Evolutionary conservation across 2,888 invertebrate genomes (phyloP), one percentile per base, ranked within the genome.

Genomic region (Cosmopolites sordidus): DNA sequence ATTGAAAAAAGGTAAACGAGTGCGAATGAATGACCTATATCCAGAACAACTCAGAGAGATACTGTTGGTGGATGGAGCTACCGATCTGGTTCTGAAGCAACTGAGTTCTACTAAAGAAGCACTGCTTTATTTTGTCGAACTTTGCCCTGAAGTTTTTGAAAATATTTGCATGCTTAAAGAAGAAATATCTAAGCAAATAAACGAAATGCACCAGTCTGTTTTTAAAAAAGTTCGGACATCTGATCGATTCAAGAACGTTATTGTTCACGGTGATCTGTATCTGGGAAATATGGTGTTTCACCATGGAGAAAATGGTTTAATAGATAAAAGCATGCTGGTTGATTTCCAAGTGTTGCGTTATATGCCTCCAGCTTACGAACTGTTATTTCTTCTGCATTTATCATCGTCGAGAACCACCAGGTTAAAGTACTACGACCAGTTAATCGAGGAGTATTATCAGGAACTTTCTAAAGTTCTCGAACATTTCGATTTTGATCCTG

Each of bases 351-450:
- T 63, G 1, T 58, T 64, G 8, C 56, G 68, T 29, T 86, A 82
- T 66, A 79, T 80, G 14, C 83, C 86, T 0, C 82, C 83, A 0
- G 79, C 81, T 16, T 75, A 82, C 27, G 87, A 87, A 63, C 72
- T 83, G 1, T 76, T 80, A 67, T 53, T 56, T 30, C 56, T 66
- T 16, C 41, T 68, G 15, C 62, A 62, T 41, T 39, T 62, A 5
- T 57, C 54, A 30, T 61, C 64, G 1, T 56, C 61, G 17, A 50
- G 54, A 16, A 40, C 56, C 40, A 59, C 55, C 0, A 54, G 66
- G 48, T 48, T 57, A 16, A 55, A 62, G 38, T 58, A 62, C 43
- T 43, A 60, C 6, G 39, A 59, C 3, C 51, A 58, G 29, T 43
- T 66, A 9, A 46, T 61, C 4, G 30, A 58, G 5, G 45, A 60